Evolutionary conservation across 1,140 invertebrate genomes (phyloP).

Genomic region (Hetaerina americana): DNA sequence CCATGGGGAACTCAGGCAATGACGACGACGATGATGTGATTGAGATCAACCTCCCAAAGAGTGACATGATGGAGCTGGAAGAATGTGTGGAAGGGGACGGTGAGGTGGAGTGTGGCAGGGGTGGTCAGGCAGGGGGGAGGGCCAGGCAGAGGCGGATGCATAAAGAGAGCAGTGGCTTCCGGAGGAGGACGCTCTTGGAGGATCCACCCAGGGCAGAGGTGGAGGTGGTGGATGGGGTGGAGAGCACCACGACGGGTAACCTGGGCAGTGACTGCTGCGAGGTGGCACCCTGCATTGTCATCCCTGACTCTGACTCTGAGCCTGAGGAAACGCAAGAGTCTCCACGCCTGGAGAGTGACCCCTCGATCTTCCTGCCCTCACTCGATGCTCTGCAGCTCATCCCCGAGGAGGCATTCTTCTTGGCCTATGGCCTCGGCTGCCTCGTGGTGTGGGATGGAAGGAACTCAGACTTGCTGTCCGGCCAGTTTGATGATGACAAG

Average conservation of each 20-base stretch:
- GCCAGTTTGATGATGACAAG: no score
- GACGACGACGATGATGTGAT: neutral
- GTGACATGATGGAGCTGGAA: neutral
- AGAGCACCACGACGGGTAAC: no score
- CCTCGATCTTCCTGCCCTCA: neutral
- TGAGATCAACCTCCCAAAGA: neutral
- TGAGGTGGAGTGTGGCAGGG: no score
- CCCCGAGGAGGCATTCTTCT: slow-evolving; percentile 68
- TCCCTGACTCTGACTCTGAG: neutral
- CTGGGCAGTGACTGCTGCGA: no score
- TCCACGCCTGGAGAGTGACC: neutral
- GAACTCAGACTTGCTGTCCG: no score
- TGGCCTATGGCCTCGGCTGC: slow-evolving; percentile 58
- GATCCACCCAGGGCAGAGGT: no score
- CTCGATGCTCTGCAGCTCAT: slow-evolving; percentile 48
- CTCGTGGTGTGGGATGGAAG: slow-evolving; percentile 42
- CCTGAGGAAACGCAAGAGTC: neutral
- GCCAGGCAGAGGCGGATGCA: no score
- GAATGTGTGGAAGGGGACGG: no score
- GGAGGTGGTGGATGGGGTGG: no score
- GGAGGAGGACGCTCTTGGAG: no score
- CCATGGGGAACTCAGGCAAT: neutral
- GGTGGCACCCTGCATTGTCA: neutral
- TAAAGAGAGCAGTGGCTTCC: no score
- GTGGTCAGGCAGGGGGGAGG: no score